Evolutionary conservation across 2,888 invertebrate species (phyloP), one percentile per base, ranked within the genome.

Genomic region (Eilema sororculum): DNA sequence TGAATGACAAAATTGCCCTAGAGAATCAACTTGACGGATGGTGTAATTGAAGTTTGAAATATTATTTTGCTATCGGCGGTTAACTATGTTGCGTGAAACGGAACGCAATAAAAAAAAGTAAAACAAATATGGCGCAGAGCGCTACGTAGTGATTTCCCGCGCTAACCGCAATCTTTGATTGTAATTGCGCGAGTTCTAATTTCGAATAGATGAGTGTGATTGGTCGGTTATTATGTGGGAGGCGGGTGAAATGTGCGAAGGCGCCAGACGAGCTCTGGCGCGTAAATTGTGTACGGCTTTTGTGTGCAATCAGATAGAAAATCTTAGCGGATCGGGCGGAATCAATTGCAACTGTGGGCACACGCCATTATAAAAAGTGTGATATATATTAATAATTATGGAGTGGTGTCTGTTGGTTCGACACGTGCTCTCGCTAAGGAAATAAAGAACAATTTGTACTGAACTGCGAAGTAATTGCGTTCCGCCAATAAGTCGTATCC

Each of bases 1-100:
- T 90, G 91, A 92, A 92, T 92, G 91, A 91, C 93, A 90, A 92
- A 93, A 91, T 90, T 78, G 84, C 84, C 82, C 83, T 76, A 80
- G 82, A 87, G 79, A 84, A 88, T 82, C 79, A 75, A 81, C 79
- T 85, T 90, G 91, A 91, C 89, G 87, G 87, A 92, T 92, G 84
- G 86, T 83, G 88, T 91, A 91, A 91, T 91, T 91, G 90, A 86
- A 78, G 84, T 87, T 87, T 91, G 90, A 89, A 90, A 89, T 90
- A 90, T 91, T 85, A 89, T 89, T 87, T 86, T 78, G 83, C 78
- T 78, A 82, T 85, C 76, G 72, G 86, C 78, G 80, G 83, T 83
- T 89, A 89, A 87, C 88, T 86, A 87, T 81, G 84, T 86, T 79
- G 79, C 84, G 81, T 86, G 76, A 77, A 83, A 84, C 71, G 84